Evolutionary conservation across 2,888 invertebrate species (phyloP).

Genomic region (Rotaria magnacalcarata): DNA sequence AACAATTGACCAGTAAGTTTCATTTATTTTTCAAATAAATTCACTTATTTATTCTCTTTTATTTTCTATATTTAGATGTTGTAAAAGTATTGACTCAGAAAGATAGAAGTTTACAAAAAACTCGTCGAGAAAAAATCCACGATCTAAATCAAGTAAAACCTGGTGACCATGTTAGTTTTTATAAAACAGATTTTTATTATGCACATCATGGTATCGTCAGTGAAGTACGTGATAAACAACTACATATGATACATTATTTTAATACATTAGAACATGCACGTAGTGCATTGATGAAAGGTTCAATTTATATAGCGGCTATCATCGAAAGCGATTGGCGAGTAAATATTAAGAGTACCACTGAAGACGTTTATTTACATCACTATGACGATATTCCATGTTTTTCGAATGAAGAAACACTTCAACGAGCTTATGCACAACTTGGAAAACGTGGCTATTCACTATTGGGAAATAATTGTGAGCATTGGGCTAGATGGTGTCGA

Average conservation of each 20-base stretch:
- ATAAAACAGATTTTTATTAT: conserved; percentile 13
- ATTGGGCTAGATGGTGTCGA: conserved; percentile 56
- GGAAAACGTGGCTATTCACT: conserved; percentile 56
- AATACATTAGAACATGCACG: conserved; percentile 25
- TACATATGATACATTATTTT: conserved; percentile 33
- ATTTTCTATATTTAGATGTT: neutral
- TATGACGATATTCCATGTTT: conserved; percentile 32
- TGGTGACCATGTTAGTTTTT: conserved; percentile 9
- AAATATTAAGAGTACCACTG: neutral
- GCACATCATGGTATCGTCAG: conserved; percentile 13
- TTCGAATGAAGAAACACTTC: conserved; percentile 49
- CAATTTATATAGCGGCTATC: neutral
- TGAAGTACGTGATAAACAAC: neutral
- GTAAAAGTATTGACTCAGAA: neutral
- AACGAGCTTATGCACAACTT: conserved; percentile 51
- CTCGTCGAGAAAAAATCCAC: conserved; percentile 2
- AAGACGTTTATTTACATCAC: conserved; percentile 35
- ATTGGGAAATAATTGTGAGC: conserved; percentile 57
- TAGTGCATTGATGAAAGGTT: neutral
- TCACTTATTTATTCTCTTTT: neutral
- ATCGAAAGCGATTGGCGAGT: conserved; percentile 14
- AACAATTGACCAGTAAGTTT: neutral
- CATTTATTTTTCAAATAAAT: neutral
- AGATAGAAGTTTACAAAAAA: neutral
- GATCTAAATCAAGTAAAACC: conserved; percentile 2